Evolutionary conservation across 2,113 vertebrate genomes (phyloP), one percentile per base, ranked within the genome.

Genomic region (Sander lucioperca): DNA sequence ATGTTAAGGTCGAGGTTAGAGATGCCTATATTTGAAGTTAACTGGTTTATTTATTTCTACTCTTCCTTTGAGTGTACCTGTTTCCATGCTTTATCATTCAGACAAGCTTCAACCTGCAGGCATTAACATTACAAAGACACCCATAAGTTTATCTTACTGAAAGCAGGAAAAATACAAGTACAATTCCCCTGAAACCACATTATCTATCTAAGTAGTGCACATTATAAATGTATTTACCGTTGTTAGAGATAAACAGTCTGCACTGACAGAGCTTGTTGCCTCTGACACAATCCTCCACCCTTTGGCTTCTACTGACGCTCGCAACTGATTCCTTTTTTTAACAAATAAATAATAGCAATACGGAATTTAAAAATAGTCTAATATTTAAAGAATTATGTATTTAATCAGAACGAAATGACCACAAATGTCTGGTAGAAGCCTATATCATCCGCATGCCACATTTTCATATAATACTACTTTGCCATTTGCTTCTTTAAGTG

Each of bases 61-160:
- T 25, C 19, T 62, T 57, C 21, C 30, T 68, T 43, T 54, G 23
- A 19, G 25, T 45, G 27, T n/a, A 50, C 48, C 58, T 68, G 66
- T 80, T 83, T 57, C 77, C 81, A 84, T 83, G 77, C 11, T 53
- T 45, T 43, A 47, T 66, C 59, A 30, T 33, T 53, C 14, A 61
- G 23, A 61, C 16, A 14, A 39, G 45, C 57, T 16, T 53, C 43
- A 53, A 51, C 21, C 15, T 69, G 11, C 56, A 67, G 47, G 47
- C 45, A 47, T 43, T 5, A 36, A 51, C n/a, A 19, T 58, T 18
- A 7, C 54, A 69, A 21, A 67, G 33, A 54, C 23, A 36, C 21
- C 16, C 18, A 36, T 27, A 5, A 23, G 12, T 45, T 27, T 13
- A 54, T 68, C 23, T 63, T 3, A 39, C 13, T 43, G 59, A 64